Evolutionary conservation across 2,888 invertebrate species (phyloP).

Genomic region (Drosophila sordidapex): DNA sequence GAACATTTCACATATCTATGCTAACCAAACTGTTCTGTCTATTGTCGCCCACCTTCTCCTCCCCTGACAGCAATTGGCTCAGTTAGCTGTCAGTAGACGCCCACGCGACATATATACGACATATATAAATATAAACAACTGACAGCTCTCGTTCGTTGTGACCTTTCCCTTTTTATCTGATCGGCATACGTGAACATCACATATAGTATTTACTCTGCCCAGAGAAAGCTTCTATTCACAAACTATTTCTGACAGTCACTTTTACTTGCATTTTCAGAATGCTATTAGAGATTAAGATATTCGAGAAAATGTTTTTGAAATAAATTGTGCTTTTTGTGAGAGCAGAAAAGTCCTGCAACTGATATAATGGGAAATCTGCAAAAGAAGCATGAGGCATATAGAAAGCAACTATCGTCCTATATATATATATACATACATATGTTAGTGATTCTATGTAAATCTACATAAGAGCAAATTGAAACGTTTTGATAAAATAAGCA

Average conservation of each 20-base stretch:
- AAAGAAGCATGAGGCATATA: neutral
- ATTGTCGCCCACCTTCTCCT: conserved; percentile 12
- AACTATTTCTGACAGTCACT: neutral
- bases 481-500: conserved; percentile 4
- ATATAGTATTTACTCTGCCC: conserved; percentile 2
- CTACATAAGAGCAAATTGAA: neutral
- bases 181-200: conserved; percentile 5
- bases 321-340: neutral
- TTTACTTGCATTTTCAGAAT: neutral
- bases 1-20: conserved; percentile 66
- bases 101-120: conserved; percentile 39
- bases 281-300: neutral
- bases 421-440: conserved; percentile 48
- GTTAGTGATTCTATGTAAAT: conserved; percentile 18
- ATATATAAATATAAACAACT: conserved; percentile 12
- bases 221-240: neutral
- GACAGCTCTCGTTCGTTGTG: conserved; percentile 12
- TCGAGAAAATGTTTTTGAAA: neutral
- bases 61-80: conserved; percentile 55
- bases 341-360: neutral
- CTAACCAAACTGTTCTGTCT: conserved; percentile 53
- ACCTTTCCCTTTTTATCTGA: conserved; percentile 39
- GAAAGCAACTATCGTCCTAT: conserved; percentile 1
- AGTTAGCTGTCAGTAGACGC: conserved; percentile 35
- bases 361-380: neutral